Evolutionary conservation across 2,888 invertebrate species (phyloP).

Genomic region (Brachyptera risi): DNA sequence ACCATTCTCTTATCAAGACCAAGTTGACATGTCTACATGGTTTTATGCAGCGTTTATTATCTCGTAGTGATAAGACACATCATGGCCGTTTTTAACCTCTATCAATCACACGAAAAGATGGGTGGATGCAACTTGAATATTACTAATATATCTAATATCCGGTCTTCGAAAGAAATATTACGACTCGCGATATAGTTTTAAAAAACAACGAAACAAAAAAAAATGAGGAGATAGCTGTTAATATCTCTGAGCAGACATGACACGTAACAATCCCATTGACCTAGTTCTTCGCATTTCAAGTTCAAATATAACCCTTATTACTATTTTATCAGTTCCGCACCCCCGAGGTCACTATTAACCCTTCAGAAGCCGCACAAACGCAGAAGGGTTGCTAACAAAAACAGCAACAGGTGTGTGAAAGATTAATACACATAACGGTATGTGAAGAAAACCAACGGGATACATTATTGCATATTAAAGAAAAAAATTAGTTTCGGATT

Average conservation of each 20-base stretch:
- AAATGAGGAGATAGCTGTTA: too few species aligned
- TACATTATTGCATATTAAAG: not conserved
- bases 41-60: not conserved
- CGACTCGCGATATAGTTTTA: too few species aligned
- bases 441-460: conserved; percentile 8
- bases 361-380: too few species aligned
- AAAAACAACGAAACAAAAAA: too few species aligned
- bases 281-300: conserved; percentile 15
- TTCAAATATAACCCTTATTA: conserved; percentile 6
- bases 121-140: not conserved
- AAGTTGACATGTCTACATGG: not conserved
- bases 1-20: too few species aligned
- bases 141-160: not conserved
- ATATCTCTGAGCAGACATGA: not conserved
- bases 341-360: not conserved
- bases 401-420: conserved; percentile 13
- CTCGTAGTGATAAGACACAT: not conserved
- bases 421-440: conserved; percentile 14
- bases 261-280: conserved; percentile 13
- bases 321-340: too few species aligned
- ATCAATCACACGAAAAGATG: too few species aligned
- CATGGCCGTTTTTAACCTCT: not conserved
- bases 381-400: conserved; percentile 18
- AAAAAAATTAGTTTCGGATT: too few species aligned
- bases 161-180: not conserved